Base-by-base conservation (phyloP, 2,888 invertebrate species). In the Cybosia mesomella region DNA sequence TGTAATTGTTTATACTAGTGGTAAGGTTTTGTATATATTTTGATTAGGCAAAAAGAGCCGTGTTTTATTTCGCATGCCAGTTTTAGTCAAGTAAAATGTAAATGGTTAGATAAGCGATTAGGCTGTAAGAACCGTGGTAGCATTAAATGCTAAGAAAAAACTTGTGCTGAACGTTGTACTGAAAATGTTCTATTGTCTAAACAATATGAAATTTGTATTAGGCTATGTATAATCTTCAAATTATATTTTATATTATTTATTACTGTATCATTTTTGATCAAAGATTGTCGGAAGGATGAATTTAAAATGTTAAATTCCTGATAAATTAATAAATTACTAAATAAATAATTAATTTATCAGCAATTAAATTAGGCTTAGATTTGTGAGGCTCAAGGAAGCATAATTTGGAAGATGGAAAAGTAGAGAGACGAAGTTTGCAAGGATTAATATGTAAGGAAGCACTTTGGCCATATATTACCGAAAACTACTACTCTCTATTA, bases 1-100 rank as follows among this genome's bases (percentile, higher is more conserved):
- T 49, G 54, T 36, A 43, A 39, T 67, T 68, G 68, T 58, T 54
- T 66, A 67, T 65, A 49, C 60, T 63, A 36, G 63, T 43, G 18
- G 18, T 70, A 49, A 55, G 49, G 32, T 66, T 34, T 67, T 80
- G 80, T 80, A 80, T 66, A 80, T 80, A 80, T 75, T 78, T 82
- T 75, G 32, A 72, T 68, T 73, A 62, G 72, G 82, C 74, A 73
- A 72, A 58, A 67, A 64, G 71, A 68, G 76, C 75, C 80, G 81
- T 80, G 75, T 79, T 80, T 61, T 63, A 65, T 81, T 74, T 73
- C 58, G 57, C 60, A 69, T 73, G 78, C 53, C 75, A 70, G 62
- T 61, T 67, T 70, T 79, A 79, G 80, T 79, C 80, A 79, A 64
- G 43, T 49, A 65, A 39, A 74, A 68, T 81, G 72, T 79, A 74